A percentile compares a stretch with the other conserved stretches of the same genome.
phyloP scores from a whole-genome alignment of 2,888 invertebrate genomes.

The Mythimna albipuncta region DNA sequence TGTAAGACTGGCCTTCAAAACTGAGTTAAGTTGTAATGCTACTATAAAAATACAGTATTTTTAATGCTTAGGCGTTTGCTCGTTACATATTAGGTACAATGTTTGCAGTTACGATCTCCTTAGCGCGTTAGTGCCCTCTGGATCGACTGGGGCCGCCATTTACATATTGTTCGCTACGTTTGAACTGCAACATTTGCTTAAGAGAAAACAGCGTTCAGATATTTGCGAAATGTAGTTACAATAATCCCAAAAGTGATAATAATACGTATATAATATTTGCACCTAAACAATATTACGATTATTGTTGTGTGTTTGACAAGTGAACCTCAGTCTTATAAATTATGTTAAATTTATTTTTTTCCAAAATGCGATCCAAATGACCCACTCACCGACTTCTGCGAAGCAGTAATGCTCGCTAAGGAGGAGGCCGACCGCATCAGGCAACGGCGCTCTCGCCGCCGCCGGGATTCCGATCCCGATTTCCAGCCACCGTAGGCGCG shows the following conservation, averaged over 20 bases:
- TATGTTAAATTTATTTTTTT: no score
- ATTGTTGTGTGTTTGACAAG: no score
- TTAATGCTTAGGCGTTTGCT: not conserved
- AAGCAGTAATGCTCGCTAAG: no score
- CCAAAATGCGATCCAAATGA: no score
- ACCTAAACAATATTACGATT: no score
- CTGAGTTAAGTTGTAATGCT: not conserved
- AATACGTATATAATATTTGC: not conserved
- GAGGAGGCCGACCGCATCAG: no score
- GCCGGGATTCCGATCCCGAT: no score
- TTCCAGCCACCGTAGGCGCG: no score
- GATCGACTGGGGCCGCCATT: slow-evolving; percentile 18
- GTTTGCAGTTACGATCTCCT: slow-evolving; percentile 26
- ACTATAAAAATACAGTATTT: not conserved
- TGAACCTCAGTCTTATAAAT: no score
- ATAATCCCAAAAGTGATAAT: slow-evolving; percentile 2
- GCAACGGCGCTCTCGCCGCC: no score
- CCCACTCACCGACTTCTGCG: no score
- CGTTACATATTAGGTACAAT: slow-evolving; percentile 9
- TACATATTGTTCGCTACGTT: slow-evolving; percentile 24
- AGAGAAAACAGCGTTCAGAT: slow-evolving; percentile 17
- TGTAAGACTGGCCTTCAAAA: not conserved
- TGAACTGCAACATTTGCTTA: slow-evolving; percentile 9
- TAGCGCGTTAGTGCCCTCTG: slow-evolving; percentile 16
- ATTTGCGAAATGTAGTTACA: not conserved